Evolutionary conservation across 2,888 invertebrate species (phyloP), one percentile per base, ranked within the genome.

Genomic region (Cheilosia soror): DNA sequence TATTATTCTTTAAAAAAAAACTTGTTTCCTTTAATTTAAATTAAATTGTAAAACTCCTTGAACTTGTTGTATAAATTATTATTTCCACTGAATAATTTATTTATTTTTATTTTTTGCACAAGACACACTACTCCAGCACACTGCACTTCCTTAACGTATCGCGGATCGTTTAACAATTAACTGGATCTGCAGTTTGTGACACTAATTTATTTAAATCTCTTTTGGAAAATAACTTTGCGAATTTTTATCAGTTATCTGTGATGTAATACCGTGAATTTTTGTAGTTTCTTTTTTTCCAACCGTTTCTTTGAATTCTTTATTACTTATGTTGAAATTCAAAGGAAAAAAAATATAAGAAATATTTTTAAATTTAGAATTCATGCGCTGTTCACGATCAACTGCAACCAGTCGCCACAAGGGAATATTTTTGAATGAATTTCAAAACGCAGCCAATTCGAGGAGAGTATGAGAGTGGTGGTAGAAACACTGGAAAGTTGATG

Each of bases 351-450:
- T 3, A 37, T 1, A 53, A 53, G 27, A 27, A 9, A 27, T 33
- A 7, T 31, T 37, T 40, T 77, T 55, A 55, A 66, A n/a, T 72
- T 71, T 11, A 29, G 55, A 73, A 77, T 27, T 65, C 76, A 84
- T 76, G 66, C 76, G 71, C 71, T 60, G 69, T 71, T 20, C 57
- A 60, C 69, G 71, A 76, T 76, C 68, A 9, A 20, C 13, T 31
- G 71, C 72, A 68, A 85, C 81, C 71, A 68, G 13, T 31, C 85
- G 53, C 51, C 71, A 31, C 85, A 76, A 85, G 71, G 72, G 68
- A 81, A 68, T 80, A 72, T 66, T 80, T 80, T 76, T 72, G 55
- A 85, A 85, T 85, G 81, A 85, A 81, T 62, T 57, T 44, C 42
- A 44, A 62, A 69, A 69, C 25, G 76, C 42, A 69, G 15, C 42